Evolutionary conservation across 2,888 invertebrate genomes (phyloP), one percentile per base, ranked within the genome.

Genomic region (Campoplex capitator): DNA sequence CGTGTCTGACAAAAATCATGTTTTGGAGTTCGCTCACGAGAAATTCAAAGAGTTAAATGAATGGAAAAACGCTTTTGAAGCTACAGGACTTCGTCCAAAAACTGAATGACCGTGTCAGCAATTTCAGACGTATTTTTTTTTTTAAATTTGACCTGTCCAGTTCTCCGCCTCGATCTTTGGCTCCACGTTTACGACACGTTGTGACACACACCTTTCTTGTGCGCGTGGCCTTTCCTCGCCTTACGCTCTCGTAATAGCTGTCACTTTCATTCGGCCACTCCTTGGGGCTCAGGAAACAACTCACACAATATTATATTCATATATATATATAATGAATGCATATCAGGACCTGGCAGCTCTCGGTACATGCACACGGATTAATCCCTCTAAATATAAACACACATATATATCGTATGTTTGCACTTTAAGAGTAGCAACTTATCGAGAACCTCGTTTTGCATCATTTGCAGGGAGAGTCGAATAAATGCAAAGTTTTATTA

Each of bases 201-300:
- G 76, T 81, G 54, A 56, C 54, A 65, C 71, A 67, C 74, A 23
- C 68, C 68, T 67, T 77, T 35, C 56, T 67, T 7, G 13, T 28
- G 13, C 80, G 38, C 58, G 67, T 65, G 81, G 54, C 76, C 76
- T 85, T 85, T 77, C 73, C 80, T 84, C 71, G 80, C n/a, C 16
- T 73, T 16, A 54, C 68, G 62, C 73, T 84, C 48, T 38, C 56
- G 67, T 68, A 77, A 84, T 81, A 74, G 68, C 86, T 78, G 81
- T 77, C 86, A 74, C 83, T 86, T 77, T 81, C 83, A 62, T 81
- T 86, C 67, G 83, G 84, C 84, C 81, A 81, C 84, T 86, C 84
- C 84, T 78, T 74, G 68, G 28, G 58, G 67, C 42, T 83, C 75
- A 75, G 75, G 74, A 81, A 83, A 83, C 58, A 83, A 54, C 68